These are phyloP conservation scores for Aplodontia rufa DNA, from an alignment of 2,113 vertebrate species.

Conservation along the genomic window DNA sequence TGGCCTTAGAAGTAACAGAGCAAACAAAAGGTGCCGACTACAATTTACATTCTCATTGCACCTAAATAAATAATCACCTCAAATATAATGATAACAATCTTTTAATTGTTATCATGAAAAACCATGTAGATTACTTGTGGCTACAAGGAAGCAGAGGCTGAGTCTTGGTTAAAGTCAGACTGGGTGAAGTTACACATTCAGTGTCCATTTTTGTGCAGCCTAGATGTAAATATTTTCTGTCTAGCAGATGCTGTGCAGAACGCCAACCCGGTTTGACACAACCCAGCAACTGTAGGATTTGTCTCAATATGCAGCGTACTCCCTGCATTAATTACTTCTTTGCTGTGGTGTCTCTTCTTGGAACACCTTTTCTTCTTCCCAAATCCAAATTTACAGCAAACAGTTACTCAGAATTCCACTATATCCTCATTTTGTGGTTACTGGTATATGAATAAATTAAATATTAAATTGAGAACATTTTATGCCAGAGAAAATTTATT, in stretches of 20 bases:
- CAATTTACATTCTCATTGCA: background rate
- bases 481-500: background rate
- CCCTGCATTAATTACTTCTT: background rate
- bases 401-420: background rate
- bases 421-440: background rate
- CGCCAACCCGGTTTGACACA: background rate
- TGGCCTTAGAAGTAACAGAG: background rate
- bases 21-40: background rate
- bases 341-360: background rate
- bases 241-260: background rate
- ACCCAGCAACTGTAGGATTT: background rate
- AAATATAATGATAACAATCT: background rate
- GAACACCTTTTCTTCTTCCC: background rate
- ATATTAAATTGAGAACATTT: background rate
- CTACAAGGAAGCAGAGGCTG: background rate
- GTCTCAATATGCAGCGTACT: background rate
- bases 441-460: background rate
- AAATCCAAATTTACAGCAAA: background rate
- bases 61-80: background rate
- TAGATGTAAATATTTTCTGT: background rate
- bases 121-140: background rate
- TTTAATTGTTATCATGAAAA: background rate
- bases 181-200: background rate
- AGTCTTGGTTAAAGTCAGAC: background rate
- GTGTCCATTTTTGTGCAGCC: background rate